Conservation (phyloP, 1,140 invertebrate species). For the Rhysida immarginata region DNA sequence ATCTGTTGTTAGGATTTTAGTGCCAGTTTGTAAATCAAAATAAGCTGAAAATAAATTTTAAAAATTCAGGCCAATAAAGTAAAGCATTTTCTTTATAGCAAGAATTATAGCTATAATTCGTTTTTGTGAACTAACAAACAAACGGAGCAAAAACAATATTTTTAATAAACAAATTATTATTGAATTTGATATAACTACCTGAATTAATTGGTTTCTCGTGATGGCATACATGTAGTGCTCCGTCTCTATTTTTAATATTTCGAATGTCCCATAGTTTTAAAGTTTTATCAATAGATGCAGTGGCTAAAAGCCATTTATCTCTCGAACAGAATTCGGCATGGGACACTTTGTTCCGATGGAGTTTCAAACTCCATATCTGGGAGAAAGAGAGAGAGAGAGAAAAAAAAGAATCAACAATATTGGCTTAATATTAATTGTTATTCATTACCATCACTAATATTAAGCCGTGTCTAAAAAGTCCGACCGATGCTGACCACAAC, state of each 20-base stretch:
- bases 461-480: neutral
- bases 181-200: constrained; percentile 6
- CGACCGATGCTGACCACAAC: neutral
- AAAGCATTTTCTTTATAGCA: neutral
- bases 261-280: constrained; percentile 28
- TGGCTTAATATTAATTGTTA: neutral
- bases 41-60: constrained; percentile 21
- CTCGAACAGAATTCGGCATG: constrained; percentile 26
- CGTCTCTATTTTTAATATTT: constrained; percentile 20
- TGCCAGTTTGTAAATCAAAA: constrained; percentile 25
- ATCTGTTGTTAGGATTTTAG: constrained; percentile 28
- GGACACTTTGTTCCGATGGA: constrained; percentile 26
- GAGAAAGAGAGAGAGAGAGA: neutral
- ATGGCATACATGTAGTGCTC: constrained; percentile 17
- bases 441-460: neutral
- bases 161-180: neutral
- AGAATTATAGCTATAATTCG: neutral
- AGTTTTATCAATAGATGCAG: constrained; percentile 26
- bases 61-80: neutral
- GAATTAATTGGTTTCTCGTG: constrained; percentile 27
- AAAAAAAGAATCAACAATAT: neutral
- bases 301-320: constrained; percentile 25
- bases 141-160: neutral
- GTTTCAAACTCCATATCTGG: constrained; percentile 15
- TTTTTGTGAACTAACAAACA: neutral